Conservation (phyloP, 1,140 invertebrate species). For the Akabosia matsudoensis region DNA sequence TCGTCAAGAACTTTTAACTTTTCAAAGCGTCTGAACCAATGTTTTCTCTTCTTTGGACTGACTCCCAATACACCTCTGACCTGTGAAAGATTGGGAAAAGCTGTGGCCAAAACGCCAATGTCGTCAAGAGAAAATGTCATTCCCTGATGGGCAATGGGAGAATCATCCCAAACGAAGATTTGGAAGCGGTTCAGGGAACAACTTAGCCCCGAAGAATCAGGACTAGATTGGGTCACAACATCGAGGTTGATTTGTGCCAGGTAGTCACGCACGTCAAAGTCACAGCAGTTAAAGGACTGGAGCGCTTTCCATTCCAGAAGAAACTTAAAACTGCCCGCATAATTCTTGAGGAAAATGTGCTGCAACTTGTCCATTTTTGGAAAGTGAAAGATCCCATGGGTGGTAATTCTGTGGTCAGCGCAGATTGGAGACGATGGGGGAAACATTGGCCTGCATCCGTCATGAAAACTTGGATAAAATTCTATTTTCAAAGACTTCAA, state of each 20-base stretch:
- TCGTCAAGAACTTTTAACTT: background rate
- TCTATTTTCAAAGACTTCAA: slow-evolving; percentile 2
- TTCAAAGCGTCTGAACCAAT: background rate
- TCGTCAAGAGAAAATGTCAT: background rate
- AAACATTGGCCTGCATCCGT: background rate
- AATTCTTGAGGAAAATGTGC: slow-evolving; percentile 3
- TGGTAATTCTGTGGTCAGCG: background rate
- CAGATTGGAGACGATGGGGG: background rate
- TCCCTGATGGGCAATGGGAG: background rate
- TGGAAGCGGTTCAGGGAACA: background rate
- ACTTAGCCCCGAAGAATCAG: background rate
- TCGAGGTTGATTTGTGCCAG: background rate
- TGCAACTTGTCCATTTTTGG: slow-evolving; percentile 14
- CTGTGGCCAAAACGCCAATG: slow-evolving; percentile 18
- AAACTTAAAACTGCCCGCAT: background rate
- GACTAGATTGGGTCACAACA: background rate
- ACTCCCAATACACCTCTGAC: background rate
- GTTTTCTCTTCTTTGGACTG: background rate
- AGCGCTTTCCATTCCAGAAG: background rate
- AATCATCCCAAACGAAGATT: background rate
- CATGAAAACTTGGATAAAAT: slow-evolving; percentile 6
- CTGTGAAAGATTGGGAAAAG: slow-evolving; percentile 16
- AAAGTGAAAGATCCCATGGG: background rate
- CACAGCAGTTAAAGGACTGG: slow-evolving; percentile 10
- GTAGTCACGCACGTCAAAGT: background rate